Conservation (phyloP, 2,113 vertebrate species). For the Benitochromis conjunctus region DNA sequence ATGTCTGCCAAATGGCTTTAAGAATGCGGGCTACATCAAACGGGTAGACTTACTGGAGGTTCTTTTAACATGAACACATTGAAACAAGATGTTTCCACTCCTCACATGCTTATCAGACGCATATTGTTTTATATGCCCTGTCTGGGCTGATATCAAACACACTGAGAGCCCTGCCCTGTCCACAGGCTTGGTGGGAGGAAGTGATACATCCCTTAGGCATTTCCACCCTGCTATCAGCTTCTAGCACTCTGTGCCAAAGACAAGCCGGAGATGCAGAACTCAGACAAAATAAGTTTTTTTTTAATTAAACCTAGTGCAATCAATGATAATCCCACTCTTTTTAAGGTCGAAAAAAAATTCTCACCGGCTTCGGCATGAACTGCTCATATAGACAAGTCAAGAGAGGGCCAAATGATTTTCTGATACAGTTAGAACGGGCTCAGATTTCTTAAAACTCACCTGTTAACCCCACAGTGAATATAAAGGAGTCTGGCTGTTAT, state of each 20-base stretch:
- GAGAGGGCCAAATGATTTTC: not conserved
- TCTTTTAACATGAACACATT: not conserved
- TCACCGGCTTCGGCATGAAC: not conserved
- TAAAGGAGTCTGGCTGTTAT: slow-evolving; percentile 30
- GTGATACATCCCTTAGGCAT: slow-evolving; percentile 64
- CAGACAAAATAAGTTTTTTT: not conserved
- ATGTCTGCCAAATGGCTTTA: not conserved
- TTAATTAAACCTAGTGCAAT: not conserved
- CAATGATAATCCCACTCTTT: not conserved
- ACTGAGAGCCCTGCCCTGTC: slow-evolving; percentile 37
- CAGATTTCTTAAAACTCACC: not conserved
- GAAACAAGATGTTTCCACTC: slow-evolving; percentile 5
- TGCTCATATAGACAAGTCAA: not conserved
- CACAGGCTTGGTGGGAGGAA: slow-evolving; percentile 52
- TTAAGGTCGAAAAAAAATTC: not conserved
- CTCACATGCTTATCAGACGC: slow-evolving; percentile 1
- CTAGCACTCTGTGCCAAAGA: not conserved
- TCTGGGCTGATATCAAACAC: slow-evolving; percentile 28
- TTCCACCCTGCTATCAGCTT: slow-evolving; percentile 56
- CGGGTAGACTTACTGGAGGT: not conserved
- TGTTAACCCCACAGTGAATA: not conserved
- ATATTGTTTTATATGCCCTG: slow-evolving; percentile 14
- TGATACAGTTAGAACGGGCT: not conserved
- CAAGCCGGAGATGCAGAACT: not conserved
- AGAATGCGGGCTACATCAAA: not conserved